Conservation (phyloP, 1,140 invertebrate genomes). For the Zaprionus davidi region DNA sequence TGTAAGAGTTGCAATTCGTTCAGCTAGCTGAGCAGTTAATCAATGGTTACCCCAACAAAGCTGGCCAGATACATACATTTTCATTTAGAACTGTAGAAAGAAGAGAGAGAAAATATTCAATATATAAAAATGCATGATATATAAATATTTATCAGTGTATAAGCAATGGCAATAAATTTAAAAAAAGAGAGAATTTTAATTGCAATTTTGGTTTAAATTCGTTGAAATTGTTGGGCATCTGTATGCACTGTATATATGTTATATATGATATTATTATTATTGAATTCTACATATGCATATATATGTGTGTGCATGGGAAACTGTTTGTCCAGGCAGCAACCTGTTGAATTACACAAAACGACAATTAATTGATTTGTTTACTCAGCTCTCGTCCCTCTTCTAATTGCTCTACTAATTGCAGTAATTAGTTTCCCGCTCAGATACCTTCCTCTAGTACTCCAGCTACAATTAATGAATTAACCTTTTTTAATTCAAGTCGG, state of each 20-base stretch:
- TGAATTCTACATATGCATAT: background rate
- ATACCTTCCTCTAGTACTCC: background rate
- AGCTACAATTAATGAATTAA: constrained; percentile 6
- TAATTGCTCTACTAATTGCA: background rate
- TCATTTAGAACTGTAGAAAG: background rate
- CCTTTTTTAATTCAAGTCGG: constrained; percentile 17
- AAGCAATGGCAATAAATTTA: background rate
- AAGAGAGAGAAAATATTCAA: background rate
- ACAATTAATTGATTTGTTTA: constrained; percentile 8
- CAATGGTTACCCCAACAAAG: background rate
- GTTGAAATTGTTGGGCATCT: background rate
- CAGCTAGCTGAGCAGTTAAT: background rate
- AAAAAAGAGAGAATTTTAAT: background rate
- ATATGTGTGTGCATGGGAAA: background rate
- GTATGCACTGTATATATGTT: background rate
- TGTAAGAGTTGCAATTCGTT: background rate
- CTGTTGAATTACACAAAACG: background rate
- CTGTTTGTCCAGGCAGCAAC: background rate
- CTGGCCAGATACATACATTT: background rate
- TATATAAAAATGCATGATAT: too few relatives aligned
- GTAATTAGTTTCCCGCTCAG: constrained; percentile 4
- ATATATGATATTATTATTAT: too few relatives aligned
- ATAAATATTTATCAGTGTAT: too few relatives aligned
- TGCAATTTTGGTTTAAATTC: background rate
- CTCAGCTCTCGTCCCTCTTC: background rate